Conservation (phyloP, 1,140 invertebrate genomes). For the Euschistus heros region DNA sequence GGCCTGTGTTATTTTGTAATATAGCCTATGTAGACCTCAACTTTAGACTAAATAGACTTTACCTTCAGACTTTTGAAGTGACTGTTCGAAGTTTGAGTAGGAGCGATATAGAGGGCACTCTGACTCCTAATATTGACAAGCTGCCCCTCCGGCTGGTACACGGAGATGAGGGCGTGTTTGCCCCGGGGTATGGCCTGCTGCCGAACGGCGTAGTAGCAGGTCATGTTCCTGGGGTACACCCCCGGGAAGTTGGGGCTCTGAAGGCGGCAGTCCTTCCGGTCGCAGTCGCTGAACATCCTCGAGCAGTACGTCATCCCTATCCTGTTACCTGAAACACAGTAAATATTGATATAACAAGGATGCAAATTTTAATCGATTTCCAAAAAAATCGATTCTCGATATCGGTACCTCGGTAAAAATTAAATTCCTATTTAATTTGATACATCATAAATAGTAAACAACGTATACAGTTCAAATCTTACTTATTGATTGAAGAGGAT, state of each 20-base stretch:
- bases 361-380: too few relatives aligned
- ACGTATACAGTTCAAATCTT: too few relatives aligned
- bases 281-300: conserved; percentile 77
- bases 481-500: too few relatives aligned
- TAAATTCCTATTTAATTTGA: too few relatives aligned
- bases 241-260: conserved; percentile 87
- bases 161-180: conserved; percentile 72
- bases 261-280: conserved; percentile 70
- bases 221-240: conserved; percentile 78
- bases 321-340: conserved; percentile 56
- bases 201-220: conserved; percentile 75
- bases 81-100: conserved; percentile 21
- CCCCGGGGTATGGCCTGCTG: conserved; percentile 69
- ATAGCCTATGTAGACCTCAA: too few relatives aligned
- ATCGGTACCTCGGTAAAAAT: too few relatives aligned
- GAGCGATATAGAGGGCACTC: conserved; percentile 41
- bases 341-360: too few relatives aligned
- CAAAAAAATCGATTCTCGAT: too few relatives aligned
- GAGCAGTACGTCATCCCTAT: conserved; percentile 83
- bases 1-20: too few relatives aligned
- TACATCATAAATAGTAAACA: too few relatives aligned
- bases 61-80: conserved; percentile 25
- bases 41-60: too few relatives aligned
- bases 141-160: conserved; percentile 70
- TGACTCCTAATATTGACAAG: conserved; percentile 66